phyloP scores from a whole-genome alignment of 2,888 invertebrate species.

The Agriopis marginaria region DNA sequence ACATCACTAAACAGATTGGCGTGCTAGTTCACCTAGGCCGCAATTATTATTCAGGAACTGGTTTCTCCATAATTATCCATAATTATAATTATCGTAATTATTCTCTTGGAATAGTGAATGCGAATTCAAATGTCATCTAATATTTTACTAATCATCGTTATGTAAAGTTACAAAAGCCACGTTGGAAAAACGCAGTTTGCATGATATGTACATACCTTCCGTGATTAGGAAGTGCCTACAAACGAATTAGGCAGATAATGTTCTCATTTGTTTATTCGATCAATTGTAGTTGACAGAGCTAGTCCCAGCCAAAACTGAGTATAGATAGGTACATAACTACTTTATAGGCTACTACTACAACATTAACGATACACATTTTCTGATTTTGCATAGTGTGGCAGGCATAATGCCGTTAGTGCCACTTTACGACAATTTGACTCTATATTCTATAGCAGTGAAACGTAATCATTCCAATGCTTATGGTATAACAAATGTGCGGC shows the following conservation, averaged over 20 bases:
- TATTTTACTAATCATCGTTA: constrained; percentile 26
- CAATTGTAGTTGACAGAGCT: too few relatives aligned
- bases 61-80: constrained; percentile 11
- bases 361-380: background rate
- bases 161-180: background rate
- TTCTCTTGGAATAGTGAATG: constrained; percentile 11
- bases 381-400: background rate
- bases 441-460: background rate
- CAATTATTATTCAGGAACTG: constrained; percentile 7
- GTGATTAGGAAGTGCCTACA: too few relatives aligned
- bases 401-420: background rate
- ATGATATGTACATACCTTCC: background rate
- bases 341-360: too few relatives aligned
- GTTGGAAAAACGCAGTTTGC: background rate
- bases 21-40: constrained; percentile 1
- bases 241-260: background rate
- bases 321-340: too few relatives aligned
- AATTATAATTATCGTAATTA: background rate
- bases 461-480: background rate
- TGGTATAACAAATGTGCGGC: constrained; percentile 29
- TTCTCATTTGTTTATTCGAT: too few relatives aligned
- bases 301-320: too few relatives aligned
- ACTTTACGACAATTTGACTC: background rate
- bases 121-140: constrained; percentile 45
- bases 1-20: constrained; percentile 6